phyloP scores from a whole-genome alignment of 2,113 vertebrate genomes.

The Tragelaphus scriptus region DNA sequence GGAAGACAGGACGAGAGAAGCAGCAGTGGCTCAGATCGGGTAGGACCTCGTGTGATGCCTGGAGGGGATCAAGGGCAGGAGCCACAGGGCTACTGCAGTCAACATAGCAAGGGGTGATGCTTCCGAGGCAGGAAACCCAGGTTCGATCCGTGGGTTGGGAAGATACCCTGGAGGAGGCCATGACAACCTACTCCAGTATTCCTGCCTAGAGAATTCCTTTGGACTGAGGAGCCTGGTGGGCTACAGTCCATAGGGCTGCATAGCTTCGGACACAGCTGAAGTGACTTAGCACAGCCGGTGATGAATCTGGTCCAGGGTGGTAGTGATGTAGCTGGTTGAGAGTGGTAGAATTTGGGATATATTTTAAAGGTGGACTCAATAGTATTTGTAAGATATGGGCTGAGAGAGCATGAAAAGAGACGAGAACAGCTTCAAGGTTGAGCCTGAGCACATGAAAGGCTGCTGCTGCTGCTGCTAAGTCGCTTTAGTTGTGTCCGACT shows the following conservation, averaged over 20 bases:
- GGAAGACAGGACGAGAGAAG: not conserved
- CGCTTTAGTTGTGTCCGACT: rapidly evolving
- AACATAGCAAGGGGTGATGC: not conserved
- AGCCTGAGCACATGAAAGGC: not conserved
- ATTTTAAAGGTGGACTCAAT: not conserved
- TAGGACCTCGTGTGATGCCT: not conserved
- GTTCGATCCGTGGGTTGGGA: not conserved
- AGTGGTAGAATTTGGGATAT: not conserved
- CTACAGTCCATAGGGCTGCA: not conserved
- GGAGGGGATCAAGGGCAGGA: not conserved
- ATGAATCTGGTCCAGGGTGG: not conserved
- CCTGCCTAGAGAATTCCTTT: not conserved
- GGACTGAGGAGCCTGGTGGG: not conserved
- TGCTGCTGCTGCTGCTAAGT: too few relatives aligned
- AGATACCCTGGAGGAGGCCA: not conserved
- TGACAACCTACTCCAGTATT: not conserved
- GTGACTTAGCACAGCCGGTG: not conserved
- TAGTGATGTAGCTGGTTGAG: not conserved
- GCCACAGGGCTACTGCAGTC: not conserved
- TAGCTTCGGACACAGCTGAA: not conserved
- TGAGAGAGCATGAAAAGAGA: not conserved
- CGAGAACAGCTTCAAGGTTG: not conserved
- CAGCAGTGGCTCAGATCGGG: not conserved
- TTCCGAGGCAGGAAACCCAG: not conserved
- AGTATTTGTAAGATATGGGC: not conserved